Conservation (phyloP, 2,888 invertebrate species). For the Phytoseiulus persimilis region DNA sequence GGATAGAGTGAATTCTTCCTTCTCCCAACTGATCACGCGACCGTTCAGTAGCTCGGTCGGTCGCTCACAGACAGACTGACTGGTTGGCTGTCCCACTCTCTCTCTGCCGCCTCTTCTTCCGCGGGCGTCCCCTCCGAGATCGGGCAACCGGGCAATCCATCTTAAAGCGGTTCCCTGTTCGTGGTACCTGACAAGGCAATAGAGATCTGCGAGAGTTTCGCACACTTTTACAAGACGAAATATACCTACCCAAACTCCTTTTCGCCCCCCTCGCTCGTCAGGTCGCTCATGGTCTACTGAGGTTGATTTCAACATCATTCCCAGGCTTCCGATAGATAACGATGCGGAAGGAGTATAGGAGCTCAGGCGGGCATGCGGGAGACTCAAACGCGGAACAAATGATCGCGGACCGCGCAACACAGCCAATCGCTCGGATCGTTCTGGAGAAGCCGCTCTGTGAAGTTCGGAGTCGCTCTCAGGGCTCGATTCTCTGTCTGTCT, state of each 20-base stretch:
- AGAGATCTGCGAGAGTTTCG: not conserved
- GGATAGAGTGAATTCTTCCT: not conserved
- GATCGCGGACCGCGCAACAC: not conserved
- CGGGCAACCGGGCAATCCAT: not conserved
- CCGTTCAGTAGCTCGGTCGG: not conserved
- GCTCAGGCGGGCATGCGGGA: not conserved
- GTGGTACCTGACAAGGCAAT: not conserved
- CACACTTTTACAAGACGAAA: not conserved
- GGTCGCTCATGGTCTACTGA: not conserved
- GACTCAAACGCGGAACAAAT: not conserved
- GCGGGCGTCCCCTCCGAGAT: not conserved
- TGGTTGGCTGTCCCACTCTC: not conserved
- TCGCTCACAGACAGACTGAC: not conserved
- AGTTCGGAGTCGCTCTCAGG: no score
- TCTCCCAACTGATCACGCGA: not conserved
- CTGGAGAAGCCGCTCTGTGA: no score
- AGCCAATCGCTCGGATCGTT: not conserved
- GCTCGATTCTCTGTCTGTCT: no score
- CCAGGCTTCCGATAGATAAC: not conserved
- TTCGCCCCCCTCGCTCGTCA: not conserved
- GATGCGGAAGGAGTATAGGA: not conserved
- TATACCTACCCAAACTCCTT: not conserved
- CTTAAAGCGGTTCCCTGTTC: not conserved
- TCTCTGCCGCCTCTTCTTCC: not conserved
- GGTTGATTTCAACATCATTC: not conserved